A percentile compares a stretch with the other conserved stretches of the same genome.
These are phyloP conservation scores for Hetaerina titia DNA, from an alignment of 2,888 invertebrate genomes.

Conservation along the genomic window DNA sequence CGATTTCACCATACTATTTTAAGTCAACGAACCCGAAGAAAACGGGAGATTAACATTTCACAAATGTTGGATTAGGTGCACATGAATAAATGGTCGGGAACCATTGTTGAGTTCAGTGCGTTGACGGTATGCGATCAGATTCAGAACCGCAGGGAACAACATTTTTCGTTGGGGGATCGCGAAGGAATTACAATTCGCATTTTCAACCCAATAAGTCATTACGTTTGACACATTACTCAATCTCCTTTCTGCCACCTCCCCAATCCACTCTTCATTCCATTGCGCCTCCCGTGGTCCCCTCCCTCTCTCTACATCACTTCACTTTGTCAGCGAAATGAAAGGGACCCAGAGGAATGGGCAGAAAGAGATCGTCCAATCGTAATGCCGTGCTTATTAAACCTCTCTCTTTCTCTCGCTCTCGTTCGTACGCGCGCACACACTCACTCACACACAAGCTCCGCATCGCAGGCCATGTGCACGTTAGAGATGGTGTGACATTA, in stretches of 20 bases:
- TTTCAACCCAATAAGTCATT: not conserved
- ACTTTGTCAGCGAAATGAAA: conserved; percentile 40
- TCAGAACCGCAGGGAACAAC: no score
- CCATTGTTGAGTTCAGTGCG: no score
- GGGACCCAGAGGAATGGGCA: not conserved
- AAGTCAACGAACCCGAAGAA: no score
- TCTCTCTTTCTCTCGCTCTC: not conserved
- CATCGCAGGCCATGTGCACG: not conserved
- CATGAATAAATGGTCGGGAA: no score
- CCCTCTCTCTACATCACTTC: conserved; percentile 23
- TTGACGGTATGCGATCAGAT: no score
- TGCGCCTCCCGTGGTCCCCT: not conserved
- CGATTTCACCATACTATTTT: no score
- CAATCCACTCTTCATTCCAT: not conserved
- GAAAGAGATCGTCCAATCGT: conserved; percentile 2
- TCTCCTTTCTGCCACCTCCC: not conserved
- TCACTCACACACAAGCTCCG: not conserved
- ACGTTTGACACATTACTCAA: not conserved
- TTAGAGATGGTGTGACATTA: conserved; percentile 30
- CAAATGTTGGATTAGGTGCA: no score
- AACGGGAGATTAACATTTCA: no score
- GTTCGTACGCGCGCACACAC: not conserved
- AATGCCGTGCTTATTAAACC: conserved; percentile 16
- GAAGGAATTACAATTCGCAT: not conserved
- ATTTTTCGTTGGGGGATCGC: no score